Evolutionary conservation across 2,888 invertebrate species (phyloP), one percentile per base, ranked within the genome.

Genomic region (Brenthis ino): DNA sequence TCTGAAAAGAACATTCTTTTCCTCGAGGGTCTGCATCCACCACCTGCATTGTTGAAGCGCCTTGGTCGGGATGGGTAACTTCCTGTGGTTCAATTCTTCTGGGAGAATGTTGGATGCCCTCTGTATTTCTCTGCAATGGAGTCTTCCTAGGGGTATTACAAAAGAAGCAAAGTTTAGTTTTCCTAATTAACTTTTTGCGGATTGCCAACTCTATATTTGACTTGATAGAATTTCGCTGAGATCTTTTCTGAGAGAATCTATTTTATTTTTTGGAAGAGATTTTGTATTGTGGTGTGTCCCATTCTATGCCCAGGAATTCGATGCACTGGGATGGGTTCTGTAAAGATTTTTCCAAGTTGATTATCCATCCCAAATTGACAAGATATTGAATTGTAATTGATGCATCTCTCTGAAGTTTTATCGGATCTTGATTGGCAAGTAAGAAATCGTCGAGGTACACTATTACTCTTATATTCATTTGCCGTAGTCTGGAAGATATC

Each of bases 151-250:
- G 6, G 69, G 72, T 28, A 74, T 56, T 11, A 50, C 65, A 37
- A 71, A 72, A 13, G 66, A 12, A 0, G 73, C 73, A 55, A 71
- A 73, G 33, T 69, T 73, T 57, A 69, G 60, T 16, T 58, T 56
- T 14, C 73, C 69, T 4, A 71, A 51, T 24, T 37, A 12, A 16
- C 11, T 57, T 57, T 57, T 11, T 69, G 33, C 16, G 50, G 57
- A 47, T 69, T 65, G 65, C 63, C 60, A 65, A 48, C 56, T 61
- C 64, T 55, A 65, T 24, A 43, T 53, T 51, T 57, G 14, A 37
- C 4, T 63, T 47, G 43, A 8, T 13, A 55, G 24, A 37, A 64
- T 56, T 24, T 51, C 24, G 57, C 6, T n/a, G 12, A 50, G 12
- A 13, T 20, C 20, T 28, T 14, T 65, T 50, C 20, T 37, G n/a